Conservation (phyloP, 2,888 invertebrate species). For the Alsophila aescularia region DNA sequence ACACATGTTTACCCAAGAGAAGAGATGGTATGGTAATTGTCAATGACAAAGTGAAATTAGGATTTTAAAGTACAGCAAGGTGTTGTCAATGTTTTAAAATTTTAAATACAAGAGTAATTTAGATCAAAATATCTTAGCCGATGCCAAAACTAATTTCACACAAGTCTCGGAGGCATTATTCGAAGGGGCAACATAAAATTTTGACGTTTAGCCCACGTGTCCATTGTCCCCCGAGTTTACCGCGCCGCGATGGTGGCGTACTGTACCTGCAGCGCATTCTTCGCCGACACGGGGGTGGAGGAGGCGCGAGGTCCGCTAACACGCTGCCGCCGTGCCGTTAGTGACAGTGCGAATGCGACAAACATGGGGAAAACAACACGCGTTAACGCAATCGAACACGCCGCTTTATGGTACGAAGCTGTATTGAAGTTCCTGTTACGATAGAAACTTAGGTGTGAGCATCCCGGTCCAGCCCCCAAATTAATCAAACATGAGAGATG, state of each 20-base stretch:
- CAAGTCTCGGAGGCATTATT: too few relatives aligned
- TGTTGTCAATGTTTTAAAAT: too few relatives aligned
- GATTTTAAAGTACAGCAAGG: too few relatives aligned
- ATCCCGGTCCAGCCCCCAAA: too few relatives aligned
- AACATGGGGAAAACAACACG: slow-evolving; percentile 79
- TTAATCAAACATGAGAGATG: too few relatives aligned
- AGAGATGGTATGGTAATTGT: too few relatives aligned
- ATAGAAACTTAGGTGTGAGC: too few relatives aligned
- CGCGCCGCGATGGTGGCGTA: slow-evolving; percentile 80
- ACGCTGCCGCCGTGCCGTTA: slow-evolving; percentile 77
- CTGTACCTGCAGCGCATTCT: slow-evolving; percentile 87
- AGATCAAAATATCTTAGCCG: background rate
- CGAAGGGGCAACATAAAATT: slow-evolving; percentile 31
- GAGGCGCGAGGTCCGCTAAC: slow-evolving; percentile 82
- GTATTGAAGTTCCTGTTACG: slow-evolving; percentile 7
- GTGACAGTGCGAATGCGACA: slow-evolving; percentile 78
- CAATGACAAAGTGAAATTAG: too few relatives aligned
- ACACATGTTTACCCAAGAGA: too few relatives aligned
- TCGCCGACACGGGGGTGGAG: slow-evolving; percentile 84
- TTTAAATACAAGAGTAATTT: too few relatives aligned
- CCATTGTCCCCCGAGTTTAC: slow-evolving; percentile 54
- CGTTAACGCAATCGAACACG: slow-evolving; percentile 70
- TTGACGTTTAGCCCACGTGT: slow-evolving; percentile 54
- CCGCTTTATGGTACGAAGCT: slow-evolving; percentile 42
- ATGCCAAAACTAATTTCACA: background rate